phyloP scores from a whole-genome alignment of 2,113 vertebrate species.

The Rattus norvegicus region GRCr8 NC_086021.1:65849001-65849500 shows the following conservation, averaged over 20 bases:
- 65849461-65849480: not conserved
- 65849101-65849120: not conserved
- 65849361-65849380: not conserved
- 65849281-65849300: not conserved
- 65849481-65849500: not conserved
- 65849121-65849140: not conserved
- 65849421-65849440: not conserved
- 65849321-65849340: not conserved
- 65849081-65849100: not conserved
- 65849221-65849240: not conserved
- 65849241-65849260: not conserved
- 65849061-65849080: not conserved
- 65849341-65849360: not conserved
- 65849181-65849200: not conserved
- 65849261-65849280: constrained; percentile 21
- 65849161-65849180: not conserved
- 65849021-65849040: not conserved
- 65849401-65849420: not conserved
- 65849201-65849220: not conserved
- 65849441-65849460: not conserved
- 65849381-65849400: not conserved
- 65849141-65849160: not conserved
- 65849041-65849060: not conserved
- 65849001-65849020: not conserved
- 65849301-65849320: not conserved